Conservation (phyloP, 2,888 invertebrate species). For the Amblyjoppa proteus region DNA sequence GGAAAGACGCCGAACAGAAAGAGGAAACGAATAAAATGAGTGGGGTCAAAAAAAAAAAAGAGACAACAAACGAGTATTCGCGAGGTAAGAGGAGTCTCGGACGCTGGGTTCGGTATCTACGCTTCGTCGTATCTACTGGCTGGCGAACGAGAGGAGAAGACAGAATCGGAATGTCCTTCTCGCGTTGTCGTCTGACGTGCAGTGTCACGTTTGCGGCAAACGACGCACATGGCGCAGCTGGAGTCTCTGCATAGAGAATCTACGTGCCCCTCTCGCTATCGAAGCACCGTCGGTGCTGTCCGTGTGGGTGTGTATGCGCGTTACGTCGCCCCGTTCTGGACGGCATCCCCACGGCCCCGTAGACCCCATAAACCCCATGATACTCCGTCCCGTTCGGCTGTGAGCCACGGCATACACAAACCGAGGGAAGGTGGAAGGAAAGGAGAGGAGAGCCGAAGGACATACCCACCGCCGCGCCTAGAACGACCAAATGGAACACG, state of each 20-base stretch:
- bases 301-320: slow-evolving; percentile 60
- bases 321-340: slow-evolving; percentile 46
- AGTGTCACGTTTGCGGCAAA: slow-evolving; percentile 84
- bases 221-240: slow-evolving; percentile 84
- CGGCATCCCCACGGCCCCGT: slow-evolving; percentile 46
- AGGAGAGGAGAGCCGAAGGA: slow-evolving; percentile 13
- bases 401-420: slow-evolving; percentile 15
- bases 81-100: neutral
- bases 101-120: neutral
- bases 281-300: slow-evolving; percentile 41
- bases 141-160: slow-evolving; percentile 11
- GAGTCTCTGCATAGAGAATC: slow-evolving; percentile 80
- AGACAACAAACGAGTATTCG: neutral
- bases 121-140: neutral
- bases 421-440: neutral
- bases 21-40: neutral
- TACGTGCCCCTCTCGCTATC: slow-evolving; percentile 76
- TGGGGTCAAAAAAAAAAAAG: neutral
- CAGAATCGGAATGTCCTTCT: slow-evolving; percentile 44
- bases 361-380: slow-evolving; percentile 67
- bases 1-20: neutral
- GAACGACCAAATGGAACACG: slow-evolving; percentile 67
- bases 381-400: slow-evolving; percentile 47
- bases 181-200: slow-evolving; percentile 75
- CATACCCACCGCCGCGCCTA: slow-evolving; percentile 57